Percentiles rank a stretch among this genome's conserved stretches.
phyloP scores from a whole-genome alignment of 2,797 vertebrate genomes.

The Enoplosus armatus region DNA sequence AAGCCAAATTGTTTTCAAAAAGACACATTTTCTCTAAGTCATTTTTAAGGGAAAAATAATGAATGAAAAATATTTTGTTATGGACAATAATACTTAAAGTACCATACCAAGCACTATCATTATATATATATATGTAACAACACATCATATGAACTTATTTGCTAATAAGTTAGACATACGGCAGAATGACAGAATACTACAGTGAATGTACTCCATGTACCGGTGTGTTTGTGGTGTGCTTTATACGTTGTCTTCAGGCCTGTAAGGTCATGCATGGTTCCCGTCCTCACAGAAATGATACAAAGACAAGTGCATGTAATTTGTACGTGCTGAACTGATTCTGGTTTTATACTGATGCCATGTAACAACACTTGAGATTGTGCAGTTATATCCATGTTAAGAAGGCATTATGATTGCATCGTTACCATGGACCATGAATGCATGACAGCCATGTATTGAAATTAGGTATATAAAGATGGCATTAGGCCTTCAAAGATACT shows the following conservation, averaged over 20 bases:
- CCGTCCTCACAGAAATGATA: not conserved
- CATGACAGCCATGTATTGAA: not conserved
- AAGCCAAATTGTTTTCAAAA: not conserved
- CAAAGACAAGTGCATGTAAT: not conserved
- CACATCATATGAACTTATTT: not conserved
- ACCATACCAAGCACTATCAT: not conserved
- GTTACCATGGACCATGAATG: not conserved
- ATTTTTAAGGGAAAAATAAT: not conserved
- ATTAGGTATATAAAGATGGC: not conserved
- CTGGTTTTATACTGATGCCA: constrained; percentile 1
- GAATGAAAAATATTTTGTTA: not conserved
- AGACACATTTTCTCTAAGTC: not conserved
- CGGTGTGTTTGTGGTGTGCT: not conserved
- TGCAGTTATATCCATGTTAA: not conserved
- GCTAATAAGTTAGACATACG: not conserved
- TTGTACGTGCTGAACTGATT: not conserved
- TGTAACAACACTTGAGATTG: not conserved
- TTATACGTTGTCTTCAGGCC: not conserved
- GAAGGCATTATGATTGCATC: not conserved
- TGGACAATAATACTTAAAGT: not conserved
- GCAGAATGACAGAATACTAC: not conserved
- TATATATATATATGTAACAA: not conserved
- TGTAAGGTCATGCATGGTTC: not conserved
- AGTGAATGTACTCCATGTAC: not conserved
- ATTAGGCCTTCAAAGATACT: not conserved